Evolutionary conservation across 2,113 vertebrate genomes (phyloP).

Genomic region (Tangachromis dhanisi): DNA sequence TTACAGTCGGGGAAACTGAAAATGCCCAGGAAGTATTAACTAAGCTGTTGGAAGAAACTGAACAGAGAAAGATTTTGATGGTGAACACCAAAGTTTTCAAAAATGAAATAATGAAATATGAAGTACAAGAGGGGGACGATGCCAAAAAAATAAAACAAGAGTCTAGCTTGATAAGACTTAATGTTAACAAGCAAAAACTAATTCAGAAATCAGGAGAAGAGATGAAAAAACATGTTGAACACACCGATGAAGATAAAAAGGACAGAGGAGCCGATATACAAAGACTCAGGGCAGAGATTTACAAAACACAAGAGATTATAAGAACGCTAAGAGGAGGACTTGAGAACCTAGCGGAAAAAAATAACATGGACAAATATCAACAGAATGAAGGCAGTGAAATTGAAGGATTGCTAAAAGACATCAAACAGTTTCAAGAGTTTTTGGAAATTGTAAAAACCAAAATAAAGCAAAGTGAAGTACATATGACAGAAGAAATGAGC

Average conservation of each 20-base stretch:
- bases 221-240: background rate
- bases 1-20: background rate
- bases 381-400: background rate
- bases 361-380: background rate
- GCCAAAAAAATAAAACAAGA: background rate
- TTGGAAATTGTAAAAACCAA: constrained; percentile 4
- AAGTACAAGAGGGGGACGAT: background rate
- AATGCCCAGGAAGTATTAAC: background rate
- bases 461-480: background rate
- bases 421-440: constrained; percentile 29
- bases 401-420: constrained; percentile 17
- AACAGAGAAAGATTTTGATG: background rate
- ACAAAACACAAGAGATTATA: constrained; percentile 5
- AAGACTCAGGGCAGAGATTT: constrained; percentile 26
- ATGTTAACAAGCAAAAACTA: background rate
- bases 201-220: background rate
- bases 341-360: background rate
- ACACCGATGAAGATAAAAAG: background rate
- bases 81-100: background rate
- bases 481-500: constrained; percentile 2
- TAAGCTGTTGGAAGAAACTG: background rate
- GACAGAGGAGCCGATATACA: background rate
- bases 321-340: background rate
- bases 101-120: background rate
- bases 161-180: background rate